Conservation (phyloP, 37 sponge, comb jelly and placozoan species). For the Geodia barretti region DNA sequence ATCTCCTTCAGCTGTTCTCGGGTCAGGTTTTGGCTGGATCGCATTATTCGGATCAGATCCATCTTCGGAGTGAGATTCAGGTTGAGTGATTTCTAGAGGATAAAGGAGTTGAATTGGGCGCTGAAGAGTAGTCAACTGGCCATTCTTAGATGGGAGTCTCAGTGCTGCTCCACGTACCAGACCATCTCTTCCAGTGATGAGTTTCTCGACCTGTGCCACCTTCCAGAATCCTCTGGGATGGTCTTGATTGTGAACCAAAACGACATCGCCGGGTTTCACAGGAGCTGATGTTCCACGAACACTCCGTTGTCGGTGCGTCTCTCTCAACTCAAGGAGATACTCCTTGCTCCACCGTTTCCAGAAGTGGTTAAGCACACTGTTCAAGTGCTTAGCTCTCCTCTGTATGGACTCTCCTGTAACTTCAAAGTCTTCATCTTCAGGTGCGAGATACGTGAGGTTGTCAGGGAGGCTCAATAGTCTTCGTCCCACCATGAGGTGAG, state of each 20-base stretch:
- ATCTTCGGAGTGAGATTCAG: not conserved
- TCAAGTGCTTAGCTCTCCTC: conserved; percentile 42
- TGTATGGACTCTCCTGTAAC: conserved; percentile 10
- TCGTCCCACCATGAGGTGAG: conserved; percentile 45
- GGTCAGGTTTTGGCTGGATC: not conserved
- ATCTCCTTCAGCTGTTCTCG: not conserved
- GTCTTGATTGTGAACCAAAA: conserved; percentile 30
- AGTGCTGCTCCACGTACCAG: conserved; percentile 6
- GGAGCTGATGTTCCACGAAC: too few species aligned
- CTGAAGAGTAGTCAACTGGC: not conserved
- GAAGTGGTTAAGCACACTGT: conserved; percentile 23
- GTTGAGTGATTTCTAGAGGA: conserved; percentile 1
- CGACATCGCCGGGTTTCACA: conserved; percentile 23
- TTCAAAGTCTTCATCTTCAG: conserved; percentile 30
- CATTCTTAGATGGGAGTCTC: conserved; percentile 5
- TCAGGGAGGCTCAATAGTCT: conserved; percentile 51
- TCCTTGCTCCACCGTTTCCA: conserved; percentile 26
- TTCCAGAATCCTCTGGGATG: conserved; percentile 40
- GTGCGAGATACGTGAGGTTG: conserved; percentile 23
- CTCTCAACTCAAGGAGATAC: conserved; percentile 24
- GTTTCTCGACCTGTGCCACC: conserved; percentile 10
- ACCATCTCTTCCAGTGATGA: conserved; percentile 7
- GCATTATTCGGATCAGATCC: not conserved
- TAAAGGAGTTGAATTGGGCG: not conserved
- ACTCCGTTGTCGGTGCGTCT: conserved; percentile 4